phyloP scores from a whole-genome alignment of 2,888 invertebrate species.

The Parascotia fuliginaria region DNA sequence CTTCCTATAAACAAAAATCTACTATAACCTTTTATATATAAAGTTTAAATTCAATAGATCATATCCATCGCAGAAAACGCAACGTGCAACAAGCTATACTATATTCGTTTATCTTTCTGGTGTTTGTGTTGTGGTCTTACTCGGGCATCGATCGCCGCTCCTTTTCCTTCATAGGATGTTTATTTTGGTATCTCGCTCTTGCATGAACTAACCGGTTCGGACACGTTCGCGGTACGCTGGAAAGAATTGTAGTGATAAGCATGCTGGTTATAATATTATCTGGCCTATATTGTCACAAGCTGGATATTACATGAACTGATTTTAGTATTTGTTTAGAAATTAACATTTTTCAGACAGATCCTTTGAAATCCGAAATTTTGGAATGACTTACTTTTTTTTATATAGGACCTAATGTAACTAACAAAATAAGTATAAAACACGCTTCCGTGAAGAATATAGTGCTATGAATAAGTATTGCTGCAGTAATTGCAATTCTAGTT shows the following conservation, averaged over 20 bases:
- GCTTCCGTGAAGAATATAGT: too few species aligned
- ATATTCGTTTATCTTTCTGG: constrained; percentile 51
- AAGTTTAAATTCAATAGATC: constrained; percentile 28
- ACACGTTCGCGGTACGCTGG: constrained; percentile 57
- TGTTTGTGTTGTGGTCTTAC: constrained; percentile 69
- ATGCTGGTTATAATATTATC: constrained; percentile 34
- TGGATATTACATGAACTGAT: constrained; percentile 35
- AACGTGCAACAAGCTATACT: constrained; percentile 56
- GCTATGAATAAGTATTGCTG: too few species aligned
- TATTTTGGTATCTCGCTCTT: constrained; percentile 47
- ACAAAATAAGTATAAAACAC: too few species aligned
- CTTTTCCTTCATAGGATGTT: constrained; percentile 44
- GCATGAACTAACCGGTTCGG: constrained; percentile 64
- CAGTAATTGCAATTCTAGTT: too few species aligned
- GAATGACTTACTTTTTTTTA: too few species aligned
- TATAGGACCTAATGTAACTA: too few species aligned
- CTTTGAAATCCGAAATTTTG: too few species aligned
- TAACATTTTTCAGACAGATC: constrained; percentile 6
- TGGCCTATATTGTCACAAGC: constrained; percentile 44
- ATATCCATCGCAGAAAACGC: constrained; percentile 48
- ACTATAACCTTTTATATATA: constrained; percentile 11
- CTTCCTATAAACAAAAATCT: constrained; percentile 15
- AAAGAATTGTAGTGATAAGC: constrained; percentile 56
- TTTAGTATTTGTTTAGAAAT: constrained; percentile 26
- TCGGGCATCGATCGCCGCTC: constrained; percentile 50